Base-by-base conservation (phyloP, 2,797 vertebrate genomes). In the Fratercula arctica region DNA sequence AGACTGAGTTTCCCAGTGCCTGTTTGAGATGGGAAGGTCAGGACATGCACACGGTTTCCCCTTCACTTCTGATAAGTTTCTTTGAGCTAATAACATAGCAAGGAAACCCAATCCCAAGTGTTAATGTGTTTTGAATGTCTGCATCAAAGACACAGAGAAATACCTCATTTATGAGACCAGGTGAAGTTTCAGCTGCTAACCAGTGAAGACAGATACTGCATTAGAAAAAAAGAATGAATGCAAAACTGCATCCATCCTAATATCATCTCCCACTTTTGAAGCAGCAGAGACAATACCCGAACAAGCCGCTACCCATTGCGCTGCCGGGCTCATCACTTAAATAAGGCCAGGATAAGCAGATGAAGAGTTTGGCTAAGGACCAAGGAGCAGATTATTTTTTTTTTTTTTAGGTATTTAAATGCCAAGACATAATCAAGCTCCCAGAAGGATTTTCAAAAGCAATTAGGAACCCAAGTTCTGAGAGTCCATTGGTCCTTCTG, bases 371-470 rank as follows among this genome's bases (percentile, higher is more conserved):
- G 75, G 69, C 57, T 51, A 50, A 78, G 17, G 56, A 90, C 29
- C 54, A 82, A 75, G 16, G 29, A 72, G 24, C 23, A 64, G 31
- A 43, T 37, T 33, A 18, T 81, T 61, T 54, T 81, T 78, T 53
- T 81, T 78, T 83, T 59, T 74, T 26, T 6, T 1, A 74, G 35
- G 41, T 91, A 80, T 74, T 95, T 90, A 90, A 91, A 93, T 75
- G 24, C 37, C 26, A 66, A 91, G 57, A 66, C 45, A 72, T 57
- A 80, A 61, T 75, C 76, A 93, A 81, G 33, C 19, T 86, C 46
- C 21, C 59, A 75, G 54, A 78, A 90, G 67, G 88, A 94, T 85
- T 96, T 90, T 48, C 74, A 59, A 85, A 91, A 89, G 70, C 1
- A 33, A 66, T 90, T 90, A 88, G 77, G 77, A 78, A 39, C 19